Base-by-base conservation (phyloP, 2,888 invertebrate genomes). In the Cerastis leucographa region DNA sequence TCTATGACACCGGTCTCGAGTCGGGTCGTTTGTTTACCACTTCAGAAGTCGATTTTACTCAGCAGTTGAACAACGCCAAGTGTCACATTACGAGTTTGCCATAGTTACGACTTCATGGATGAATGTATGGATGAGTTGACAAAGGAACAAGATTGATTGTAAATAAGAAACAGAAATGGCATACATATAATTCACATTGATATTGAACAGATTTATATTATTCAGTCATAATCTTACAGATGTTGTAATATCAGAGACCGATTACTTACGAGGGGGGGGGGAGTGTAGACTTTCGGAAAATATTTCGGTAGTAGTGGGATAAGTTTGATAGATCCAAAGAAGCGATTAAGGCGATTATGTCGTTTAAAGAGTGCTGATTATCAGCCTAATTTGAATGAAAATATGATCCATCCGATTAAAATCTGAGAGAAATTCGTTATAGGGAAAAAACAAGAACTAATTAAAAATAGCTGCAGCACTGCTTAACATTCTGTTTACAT, bases 61-160 rank as follows among this genome's bases (percentile, higher is more conserved):
- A 81, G 22, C 61, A 65, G 54, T 66, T 54, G 35, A 59, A 70
- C 83, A 67, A 65, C 61, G 71, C 71, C 49, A 70, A 64, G 56
- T 69, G 44, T 73, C 56, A 78, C 61, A 35, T 74, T 62, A 44
- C 64, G n/a, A 68, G 65, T 54, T 66, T 35, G 74, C 65, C 49
- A 64, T 71, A 74, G 42, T 67, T 65, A 59, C 61, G 64, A 78
- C 73, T 73, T 74, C 79, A 83, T 78, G 69, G 29, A 74, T 83
- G 83, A 70, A 83, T 74, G 86, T 65, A 44, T 76, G 85, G 49
- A 68, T 85, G 82, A 59, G 51, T 76, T 76, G 44, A 64, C 46
- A 62, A 76, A 82, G 67, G 64, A 71, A 81, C 70, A 76, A 40
- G 69, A 44, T 59, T 74, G 83, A n/a, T 77, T 74, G 80, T 83